Conservation (phyloP, 2,113 vertebrate genomes). For the Pongo abelii region DNA sequence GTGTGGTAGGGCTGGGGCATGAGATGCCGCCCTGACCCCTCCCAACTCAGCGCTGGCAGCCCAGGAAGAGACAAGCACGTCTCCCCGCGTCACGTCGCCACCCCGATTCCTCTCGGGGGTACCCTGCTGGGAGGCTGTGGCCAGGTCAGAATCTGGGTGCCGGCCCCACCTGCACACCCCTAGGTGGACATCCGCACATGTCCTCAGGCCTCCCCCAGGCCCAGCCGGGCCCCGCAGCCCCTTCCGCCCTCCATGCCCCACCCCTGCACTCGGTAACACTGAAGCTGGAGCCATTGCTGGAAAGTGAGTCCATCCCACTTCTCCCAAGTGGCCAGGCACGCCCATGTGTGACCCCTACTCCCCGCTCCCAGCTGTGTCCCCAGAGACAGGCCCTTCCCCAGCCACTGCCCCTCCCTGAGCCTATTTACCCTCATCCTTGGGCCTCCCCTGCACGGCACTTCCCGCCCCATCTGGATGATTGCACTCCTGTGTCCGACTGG, state of each 20-base stretch:
- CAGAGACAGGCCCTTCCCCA: not conserved
- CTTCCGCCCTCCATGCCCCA: not conserved
- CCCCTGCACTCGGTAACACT: no score
- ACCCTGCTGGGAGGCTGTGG: not conserved
- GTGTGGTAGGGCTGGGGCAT: accelerated
- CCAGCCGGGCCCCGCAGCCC: not conserved
- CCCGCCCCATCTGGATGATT: not conserved
- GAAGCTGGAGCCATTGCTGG: no score
- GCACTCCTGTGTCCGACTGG: no score
- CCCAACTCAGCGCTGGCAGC: not conserved
- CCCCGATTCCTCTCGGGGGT: no score
- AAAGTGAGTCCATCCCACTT: no score
- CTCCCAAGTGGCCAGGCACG: no score
- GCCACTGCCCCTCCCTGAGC: not conserved
- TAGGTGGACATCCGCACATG: not conserved
- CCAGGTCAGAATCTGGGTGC: not conserved
- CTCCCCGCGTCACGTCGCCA: no score
- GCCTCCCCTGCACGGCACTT: not conserved
- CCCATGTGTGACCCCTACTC: no score
- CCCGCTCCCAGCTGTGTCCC: not conserved
- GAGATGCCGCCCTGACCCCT: not conserved
- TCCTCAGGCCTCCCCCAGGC: not conserved
- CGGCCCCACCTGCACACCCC: not conserved
- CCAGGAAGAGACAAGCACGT: no score
- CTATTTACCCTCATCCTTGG: no score